phyloP scores from a whole-genome alignment of 2,113 vertebrate genomes.

The Corynorhinus townsendii region DNA sequence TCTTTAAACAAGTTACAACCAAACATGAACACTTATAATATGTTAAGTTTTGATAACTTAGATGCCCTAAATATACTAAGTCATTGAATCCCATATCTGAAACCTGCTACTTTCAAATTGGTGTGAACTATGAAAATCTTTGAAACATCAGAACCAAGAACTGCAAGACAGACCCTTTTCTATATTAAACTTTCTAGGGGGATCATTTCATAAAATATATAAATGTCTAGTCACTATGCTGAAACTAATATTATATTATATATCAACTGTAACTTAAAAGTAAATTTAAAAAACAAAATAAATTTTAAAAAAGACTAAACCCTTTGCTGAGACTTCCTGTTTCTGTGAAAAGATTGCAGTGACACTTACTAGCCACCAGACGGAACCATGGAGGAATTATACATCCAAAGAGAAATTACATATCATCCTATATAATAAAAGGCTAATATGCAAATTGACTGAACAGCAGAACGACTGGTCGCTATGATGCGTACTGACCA shows the following conservation, averaged over 20 bases:
- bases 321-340: not conserved
- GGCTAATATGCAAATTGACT: too few species aligned
- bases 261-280: not conserved
- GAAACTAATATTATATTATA: not conserved
- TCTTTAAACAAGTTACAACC: not conserved
- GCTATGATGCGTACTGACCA: too few species aligned
- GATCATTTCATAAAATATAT: not conserved
- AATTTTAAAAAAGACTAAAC: not conserved
- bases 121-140: not conserved
- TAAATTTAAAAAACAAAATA: not conserved
- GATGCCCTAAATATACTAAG: not conserved
- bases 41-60: not conserved
- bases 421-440: not conserved
- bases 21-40: not conserved
- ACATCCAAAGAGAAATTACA: not conserved
- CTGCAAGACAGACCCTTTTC: not conserved
- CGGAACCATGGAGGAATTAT: not conserved
- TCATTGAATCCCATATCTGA: not conserved
- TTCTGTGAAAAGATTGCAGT: not conserved
- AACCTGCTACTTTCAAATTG: not conserved
- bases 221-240: not conserved
- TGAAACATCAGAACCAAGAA: not conserved
- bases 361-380: not conserved
- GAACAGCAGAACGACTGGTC: too few species aligned
- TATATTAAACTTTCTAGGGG: not conserved